A percentile compares a stretch with the other conserved stretches of the same genome.
Conservation (phyloP, 2,888 invertebrate genomes). For the Drosophila fungiperda region DNA sequence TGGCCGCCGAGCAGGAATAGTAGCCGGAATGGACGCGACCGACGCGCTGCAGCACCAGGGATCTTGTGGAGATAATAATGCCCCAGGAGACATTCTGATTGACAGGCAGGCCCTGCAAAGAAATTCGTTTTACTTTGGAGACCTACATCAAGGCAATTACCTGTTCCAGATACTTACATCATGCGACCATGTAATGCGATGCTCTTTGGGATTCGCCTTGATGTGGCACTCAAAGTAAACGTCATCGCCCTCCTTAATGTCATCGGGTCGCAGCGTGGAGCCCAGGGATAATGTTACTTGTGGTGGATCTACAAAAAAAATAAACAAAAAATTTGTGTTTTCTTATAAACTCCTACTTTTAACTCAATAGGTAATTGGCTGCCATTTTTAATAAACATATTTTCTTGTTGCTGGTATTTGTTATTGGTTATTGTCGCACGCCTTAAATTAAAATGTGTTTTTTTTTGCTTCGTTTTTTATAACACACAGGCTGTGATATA, state of each 20-base stretch:
- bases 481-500: conserved; percentile 51
- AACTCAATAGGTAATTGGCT: conserved; percentile 53
- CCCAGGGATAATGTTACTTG: conserved; percentile 90
- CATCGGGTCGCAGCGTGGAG: conserved; percentile 90
- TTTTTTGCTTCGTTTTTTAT: conserved; percentile 38
- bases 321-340: not conserved
- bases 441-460: conserved; percentile 41
- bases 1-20: conserved; percentile 93
- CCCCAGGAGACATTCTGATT: conserved; percentile 93
- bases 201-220: conserved; percentile 90
- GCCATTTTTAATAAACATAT: conserved; percentile 35
- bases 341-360: conserved; percentile 37
- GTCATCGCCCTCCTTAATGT: conserved; percentile 92
- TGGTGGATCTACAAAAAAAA: conserved; percentile 88
- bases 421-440: conserved; percentile 12
- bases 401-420: conserved; percentile 30
- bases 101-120: conserved; percentile 89
- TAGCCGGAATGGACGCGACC: conserved; percentile 92
- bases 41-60: conserved; percentile 93
- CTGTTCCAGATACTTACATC: conserved; percentile 86
- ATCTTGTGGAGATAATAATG: conserved; percentile 94
- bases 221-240: conserved; percentile 93
- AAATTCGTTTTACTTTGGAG: conserved; percentile 1
- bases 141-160: not conserved
- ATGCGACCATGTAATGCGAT: conserved; percentile 91